A percentile compares a stretch with the other conserved stretches of the same genome.
These are phyloP conservation scores for Pelosia muscerda DNA, from an alignment of 2,888 invertebrate genomes.

Conservation along the genomic window DNA sequence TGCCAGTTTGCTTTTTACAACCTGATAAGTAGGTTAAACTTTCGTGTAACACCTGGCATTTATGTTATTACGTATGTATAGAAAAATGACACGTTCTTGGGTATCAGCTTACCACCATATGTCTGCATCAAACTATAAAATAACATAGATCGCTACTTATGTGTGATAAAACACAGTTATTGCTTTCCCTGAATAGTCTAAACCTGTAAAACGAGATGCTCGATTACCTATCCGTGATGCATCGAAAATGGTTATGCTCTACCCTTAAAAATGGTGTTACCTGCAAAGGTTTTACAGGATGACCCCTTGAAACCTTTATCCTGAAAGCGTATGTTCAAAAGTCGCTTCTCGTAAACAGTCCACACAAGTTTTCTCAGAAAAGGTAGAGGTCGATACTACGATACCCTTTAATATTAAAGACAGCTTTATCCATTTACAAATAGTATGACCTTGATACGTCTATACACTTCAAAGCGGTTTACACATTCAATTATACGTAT, in stretches of 20 bases:
- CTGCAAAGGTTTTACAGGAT: not conserved
- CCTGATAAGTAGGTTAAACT: not conserved
- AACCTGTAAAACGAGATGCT: not conserved
- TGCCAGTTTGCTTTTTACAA: not conserved
- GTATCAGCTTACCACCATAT: slow-evolving; percentile 4
- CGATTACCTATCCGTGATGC: not conserved
- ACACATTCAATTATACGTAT: slow-evolving; percentile 3
- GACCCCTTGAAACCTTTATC: not conserved
- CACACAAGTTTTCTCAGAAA: not conserved
- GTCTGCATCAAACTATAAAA: not conserved
- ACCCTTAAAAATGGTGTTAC: not conserved
- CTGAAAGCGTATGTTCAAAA: not conserved
- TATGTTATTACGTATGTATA: not conserved
- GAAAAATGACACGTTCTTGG: slow-evolving; percentile 1
- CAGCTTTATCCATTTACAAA: not conserved
- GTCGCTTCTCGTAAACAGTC: not conserved
- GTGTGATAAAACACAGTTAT: not conserved
- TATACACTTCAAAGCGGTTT: not conserved
- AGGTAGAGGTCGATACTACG: not conserved
- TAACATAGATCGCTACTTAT: not conserved
- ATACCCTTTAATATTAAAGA: slow-evolving; percentile 4
- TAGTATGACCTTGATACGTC: not conserved
- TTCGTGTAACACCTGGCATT: slow-evolving; percentile 3
- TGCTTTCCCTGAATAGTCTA: not conserved
- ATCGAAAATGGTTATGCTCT: not conserved